A percentile compares a stretch with the other conserved stretches of the same genome.
Conservation (phyloP, 2,113 vertebrate species). For the Lampris incognitus region DNA sequence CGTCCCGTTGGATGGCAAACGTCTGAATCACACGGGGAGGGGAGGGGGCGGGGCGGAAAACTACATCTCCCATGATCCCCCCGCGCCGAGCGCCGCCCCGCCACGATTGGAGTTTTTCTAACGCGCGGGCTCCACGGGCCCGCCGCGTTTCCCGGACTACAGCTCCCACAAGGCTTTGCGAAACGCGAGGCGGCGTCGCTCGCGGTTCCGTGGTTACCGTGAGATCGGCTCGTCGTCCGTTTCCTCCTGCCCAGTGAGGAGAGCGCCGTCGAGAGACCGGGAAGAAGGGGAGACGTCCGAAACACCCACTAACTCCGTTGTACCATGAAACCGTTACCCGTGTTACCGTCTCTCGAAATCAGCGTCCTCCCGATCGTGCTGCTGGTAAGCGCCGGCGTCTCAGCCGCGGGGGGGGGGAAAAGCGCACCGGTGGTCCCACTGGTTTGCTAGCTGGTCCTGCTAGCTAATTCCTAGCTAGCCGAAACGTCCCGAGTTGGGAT, state of each 20-base stretch:
- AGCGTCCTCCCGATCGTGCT: slow-evolving; percentile 74
- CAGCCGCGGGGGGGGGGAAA: too few relatives aligned
- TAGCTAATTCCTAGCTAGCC: slow-evolving; percentile 49
- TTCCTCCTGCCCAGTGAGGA: slow-evolving; percentile 77
- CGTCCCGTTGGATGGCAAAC: slow-evolving; percentile 63
- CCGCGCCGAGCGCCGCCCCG: background rate
- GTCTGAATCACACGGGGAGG: slow-evolving; percentile 44
- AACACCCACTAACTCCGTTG: slow-evolving; percentile 70
- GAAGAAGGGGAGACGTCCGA: slow-evolving; percentile 68
- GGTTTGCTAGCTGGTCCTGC: background rate
- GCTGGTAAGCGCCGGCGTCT: slow-evolving; percentile 73
- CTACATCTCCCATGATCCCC: slow-evolving; percentile 72
- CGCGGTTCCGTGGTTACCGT: slow-evolving; percentile 77
- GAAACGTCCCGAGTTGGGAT: slow-evolving; percentile 27
- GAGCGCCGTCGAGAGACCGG: slow-evolving; percentile 79
- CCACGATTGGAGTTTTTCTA: slow-evolving; percentile 68
- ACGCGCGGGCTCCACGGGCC: accelerated
- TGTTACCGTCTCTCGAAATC: slow-evolving; percentile 71
- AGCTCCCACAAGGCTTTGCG: slow-evolving; percentile 56
- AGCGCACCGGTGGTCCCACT: too few relatives aligned
- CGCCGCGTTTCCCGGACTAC: slow-evolving; percentile 16
- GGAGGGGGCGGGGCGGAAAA: slow-evolving; percentile 50
- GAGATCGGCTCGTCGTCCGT: slow-evolving; percentile 72
- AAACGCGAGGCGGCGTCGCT: slow-evolving; percentile 54
- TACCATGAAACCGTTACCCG: slow-evolving; percentile 84